Conservation (phyloP, 2,888 invertebrate species). For the Strigamia maritima region DNA sequence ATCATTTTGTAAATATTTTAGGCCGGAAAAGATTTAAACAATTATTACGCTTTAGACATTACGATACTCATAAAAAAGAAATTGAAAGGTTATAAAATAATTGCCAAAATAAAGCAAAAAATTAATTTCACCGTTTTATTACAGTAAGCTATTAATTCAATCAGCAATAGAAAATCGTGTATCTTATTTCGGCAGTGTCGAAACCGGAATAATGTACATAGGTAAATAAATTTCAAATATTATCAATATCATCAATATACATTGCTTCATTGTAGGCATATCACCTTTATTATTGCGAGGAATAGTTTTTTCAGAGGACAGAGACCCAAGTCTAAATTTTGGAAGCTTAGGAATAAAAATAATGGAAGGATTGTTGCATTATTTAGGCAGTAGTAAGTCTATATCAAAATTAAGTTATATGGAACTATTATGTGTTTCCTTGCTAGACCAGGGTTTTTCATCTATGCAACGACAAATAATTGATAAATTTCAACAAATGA, state of each 20-base stretch:
- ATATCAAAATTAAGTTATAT: background rate
- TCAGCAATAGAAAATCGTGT: background rate
- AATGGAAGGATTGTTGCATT: background rate
- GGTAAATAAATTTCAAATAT: background rate
- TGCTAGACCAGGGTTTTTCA: background rate
- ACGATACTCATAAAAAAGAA: background rate
- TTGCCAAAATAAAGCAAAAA: background rate
- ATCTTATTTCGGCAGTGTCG: background rate
- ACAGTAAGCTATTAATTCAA: background rate
- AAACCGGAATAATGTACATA: background rate
- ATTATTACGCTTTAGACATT: background rate
- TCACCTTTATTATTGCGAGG: background rate
- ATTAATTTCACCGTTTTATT: background rate
- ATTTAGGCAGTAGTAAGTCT: background rate
- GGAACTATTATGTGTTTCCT: background rate
- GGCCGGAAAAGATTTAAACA: background rate
- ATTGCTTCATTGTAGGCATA: background rate
- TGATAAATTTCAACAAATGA: background rate
- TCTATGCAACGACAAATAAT: background rate
- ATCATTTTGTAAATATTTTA: conserved; percentile 11
- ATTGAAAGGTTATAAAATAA: background rate
- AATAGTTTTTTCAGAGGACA: background rate
- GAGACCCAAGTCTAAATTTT: background rate
- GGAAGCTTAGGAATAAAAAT: conserved; percentile 13
- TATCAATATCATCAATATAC: background rate